Base-by-base conservation (phyloP, 2,797 vertebrate genomes). In the Furcifer pardalis region DNA sequence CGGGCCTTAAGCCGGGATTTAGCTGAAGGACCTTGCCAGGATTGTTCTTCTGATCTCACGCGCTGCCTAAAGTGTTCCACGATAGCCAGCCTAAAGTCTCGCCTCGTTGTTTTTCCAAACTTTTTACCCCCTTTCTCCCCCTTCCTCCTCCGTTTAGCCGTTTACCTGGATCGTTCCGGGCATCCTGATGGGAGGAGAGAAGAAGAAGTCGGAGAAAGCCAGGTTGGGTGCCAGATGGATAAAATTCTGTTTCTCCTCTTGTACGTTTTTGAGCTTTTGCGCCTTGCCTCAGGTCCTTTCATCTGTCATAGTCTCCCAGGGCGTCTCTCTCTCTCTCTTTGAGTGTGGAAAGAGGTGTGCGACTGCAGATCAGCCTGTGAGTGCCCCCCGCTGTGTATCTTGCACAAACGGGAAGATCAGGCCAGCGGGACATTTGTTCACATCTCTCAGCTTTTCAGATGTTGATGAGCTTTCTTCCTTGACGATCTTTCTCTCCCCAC, bases 161-260 rank as follows among this genome's bases (percentile, higher is more conserved):
- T 97, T 96, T 83, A 93, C 90, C 66, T 95, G 95, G 98, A 98
- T 98, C 82, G 98, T 99, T 63, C 98, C 98, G 0, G 98, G 98
- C 56, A 97, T 99, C n/a, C 92, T 99, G 77, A 99, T 99, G 98
- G 98, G 98, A 60, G 98, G 98, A 94, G 98, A 99, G 94, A 99
- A 98, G 95, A 98, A 95, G 90, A 99, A 99, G 89, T 97, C 98
- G 0, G 98, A 99, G 94, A 99, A 99, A 91, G 98, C 98, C 95
- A 98, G 98, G 98, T 98, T 91, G 75, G 94, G 88, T 79, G 52
- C 32, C 30, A 52, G 30, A 30, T 80, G 76, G 49, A 87, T 82
- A 71, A 59, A 87, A 79, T 12, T 21, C 25, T 46, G 2, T 79
- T 89, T 89, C 37, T 90, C 79, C 30, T 27, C 59, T 44, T 89